Base-by-base conservation (phyloP, 2,113 vertebrate species). In the Argyrosomus japonicus region DNA sequence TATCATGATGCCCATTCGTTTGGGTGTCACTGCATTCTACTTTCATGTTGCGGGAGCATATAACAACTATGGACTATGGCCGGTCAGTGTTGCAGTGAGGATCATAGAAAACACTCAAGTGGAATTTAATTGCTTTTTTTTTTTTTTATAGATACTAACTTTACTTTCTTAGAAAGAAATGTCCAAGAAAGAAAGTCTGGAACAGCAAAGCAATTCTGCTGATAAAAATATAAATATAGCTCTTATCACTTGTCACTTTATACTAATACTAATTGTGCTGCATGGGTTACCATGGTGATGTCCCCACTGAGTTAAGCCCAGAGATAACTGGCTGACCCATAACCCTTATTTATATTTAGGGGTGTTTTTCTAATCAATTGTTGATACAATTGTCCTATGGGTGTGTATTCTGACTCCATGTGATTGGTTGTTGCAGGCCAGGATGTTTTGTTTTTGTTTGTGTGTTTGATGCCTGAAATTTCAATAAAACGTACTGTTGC, bases 21-120 rank as follows among this genome's bases (percentile, higher is more conserved):
- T 81, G 64, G 54, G 53, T 89, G 79, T 87, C 87, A 45, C 76
- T 79, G 74, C 84, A 85, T 92, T 80, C 82, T 82, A 64, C 43
- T 47, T 75, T 69, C 84, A 81, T 92, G 91, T 88, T 80, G 69
- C 60, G 79, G 87, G 75, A 68, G 62, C 69, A 85, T 81, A 91
- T 82, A 83, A 82, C 78, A 47, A 50, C 67, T 19, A n/a, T 27
- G 21, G 25, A 82, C n/a, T n/a, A n/a, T n/a, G n/a, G 11, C 14
- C 18, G 0, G 62, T 48, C 60, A 40, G 0, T 57, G 11, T 2
- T n/a, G 40, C 58, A 17, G 0, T 14, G 23, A 61, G 25, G 61
- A 43, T 14, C 43, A 47, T 3, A 61, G 9, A n/a, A 5, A 68
- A 27, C 60, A 63, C 25, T 57, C 15, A 36, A 0, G 21, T 43